These are phyloP conservation scores for Mactra quadrangularis DNA, from an alignment of 1,140 invertebrate genomes.

Conservation along the genomic window DNA sequence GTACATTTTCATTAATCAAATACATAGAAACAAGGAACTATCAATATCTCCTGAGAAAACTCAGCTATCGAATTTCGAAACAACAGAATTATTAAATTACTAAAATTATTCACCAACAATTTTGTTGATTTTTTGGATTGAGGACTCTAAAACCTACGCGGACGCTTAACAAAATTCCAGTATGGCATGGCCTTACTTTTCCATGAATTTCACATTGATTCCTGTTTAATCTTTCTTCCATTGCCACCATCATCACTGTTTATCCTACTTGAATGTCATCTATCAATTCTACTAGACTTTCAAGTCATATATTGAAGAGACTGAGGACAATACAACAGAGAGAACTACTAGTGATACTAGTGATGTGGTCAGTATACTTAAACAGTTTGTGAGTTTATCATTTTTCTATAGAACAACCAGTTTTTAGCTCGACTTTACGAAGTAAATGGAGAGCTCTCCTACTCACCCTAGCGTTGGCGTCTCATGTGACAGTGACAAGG, in stretches of 20 bases:
- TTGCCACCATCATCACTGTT: background rate
- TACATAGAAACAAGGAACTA: too few species aligned
- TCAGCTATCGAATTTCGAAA: too few species aligned
- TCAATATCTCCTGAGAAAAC: too few species aligned
- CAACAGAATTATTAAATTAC: too few species aligned
- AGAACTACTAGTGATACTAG: background rate
- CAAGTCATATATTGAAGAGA: constrained; percentile 48
- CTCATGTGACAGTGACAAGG: background rate
- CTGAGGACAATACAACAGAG: background rate
- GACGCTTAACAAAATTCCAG: too few species aligned
- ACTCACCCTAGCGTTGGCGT: too few species aligned
- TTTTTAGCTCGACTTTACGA: background rate
- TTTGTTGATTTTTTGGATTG: background rate
- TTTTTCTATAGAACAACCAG: background rate
- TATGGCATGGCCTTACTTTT: background rate
- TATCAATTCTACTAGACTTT: constrained; percentile 39
- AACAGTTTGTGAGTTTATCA: background rate
- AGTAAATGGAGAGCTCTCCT: too few species aligned
- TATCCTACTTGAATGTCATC: constrained; percentile 8
- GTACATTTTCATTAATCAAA: too few species aligned
- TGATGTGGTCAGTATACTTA: background rate
- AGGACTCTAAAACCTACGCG: background rate
- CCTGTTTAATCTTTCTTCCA: background rate
- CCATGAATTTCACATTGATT: constrained; percentile 16
- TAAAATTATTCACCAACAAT: background rate